Evolutionary conservation across 2,113 vertebrate species (phyloP).

Genomic region (Eclectus roratus): DNA sequence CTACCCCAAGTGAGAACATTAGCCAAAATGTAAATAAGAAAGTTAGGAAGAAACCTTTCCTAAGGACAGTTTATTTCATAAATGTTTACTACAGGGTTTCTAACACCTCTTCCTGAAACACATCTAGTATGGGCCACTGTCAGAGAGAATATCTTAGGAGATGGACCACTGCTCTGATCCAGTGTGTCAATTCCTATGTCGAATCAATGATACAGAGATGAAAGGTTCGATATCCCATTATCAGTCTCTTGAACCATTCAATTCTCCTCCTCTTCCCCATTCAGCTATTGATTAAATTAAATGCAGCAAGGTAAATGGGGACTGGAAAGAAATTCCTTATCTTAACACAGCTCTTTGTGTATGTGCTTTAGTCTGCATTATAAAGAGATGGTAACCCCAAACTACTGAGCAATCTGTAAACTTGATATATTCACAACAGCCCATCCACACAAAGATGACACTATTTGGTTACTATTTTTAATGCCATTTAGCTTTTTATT

Average conservation of each 20-base stretch:
- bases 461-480: constrained; percentile 43
- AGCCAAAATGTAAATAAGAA: background rate
- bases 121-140: background rate
- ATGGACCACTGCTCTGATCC: constrained; percentile 44
- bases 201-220: constrained; percentile 58
- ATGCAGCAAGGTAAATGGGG: constrained; percentile 29
- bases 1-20: background rate
- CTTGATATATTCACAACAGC: constrained; percentile 14
- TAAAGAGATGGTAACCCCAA: background rate
- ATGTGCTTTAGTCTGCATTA: background rate
- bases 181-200: constrained; percentile 50
- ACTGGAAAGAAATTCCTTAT: constrained; percentile 52
- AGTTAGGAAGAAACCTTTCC: background rate
- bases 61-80: background rate
- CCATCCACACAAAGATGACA: background rate
- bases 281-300: constrained; percentile 66
- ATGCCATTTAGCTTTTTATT: constrained; percentile 20
- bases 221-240: constrained; percentile 60
- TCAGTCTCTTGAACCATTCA: constrained; percentile 61
- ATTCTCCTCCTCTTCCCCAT: constrained; percentile 44
- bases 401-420: constrained; percentile 19
- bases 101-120: background rate
- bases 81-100: background rate
- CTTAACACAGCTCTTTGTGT: constrained; percentile 21
- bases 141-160: background rate